Percentiles rank a stretch among this genome's conserved stretches.
phyloP scores from a whole-genome alignment of 2,113 vertebrate species.

The Colinus virginianus region DNA sequence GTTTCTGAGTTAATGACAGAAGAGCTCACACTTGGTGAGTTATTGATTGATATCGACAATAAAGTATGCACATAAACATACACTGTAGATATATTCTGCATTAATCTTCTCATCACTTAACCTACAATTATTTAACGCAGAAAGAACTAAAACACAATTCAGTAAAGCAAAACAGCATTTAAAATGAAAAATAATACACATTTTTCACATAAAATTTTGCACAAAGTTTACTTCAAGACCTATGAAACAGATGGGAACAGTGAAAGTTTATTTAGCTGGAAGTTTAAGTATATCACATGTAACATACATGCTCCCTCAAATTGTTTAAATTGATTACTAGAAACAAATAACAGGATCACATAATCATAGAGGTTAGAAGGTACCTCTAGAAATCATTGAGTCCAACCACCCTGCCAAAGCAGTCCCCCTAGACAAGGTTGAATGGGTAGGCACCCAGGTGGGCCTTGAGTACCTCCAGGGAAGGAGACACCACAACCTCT shows the following conservation, averaged over 20 bases:
- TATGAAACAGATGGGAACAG: not conserved
- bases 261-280: slow-evolving; percentile 29
- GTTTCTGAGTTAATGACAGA: not conserved
- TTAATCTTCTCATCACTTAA: not conserved
- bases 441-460: too few relatives aligned
- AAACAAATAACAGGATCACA: not conserved
- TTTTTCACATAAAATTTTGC: not conserved
- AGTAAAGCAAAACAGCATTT: not conserved
- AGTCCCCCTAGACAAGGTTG: too few relatives aligned
- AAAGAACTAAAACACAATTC: slow-evolving; percentile 1
- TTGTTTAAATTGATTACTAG: not conserved
- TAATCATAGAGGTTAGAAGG: too few relatives aligned
- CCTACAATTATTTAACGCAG: not conserved
- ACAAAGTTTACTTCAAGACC: not conserved
- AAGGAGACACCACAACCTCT: too few relatives aligned
- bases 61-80: slow-evolving; percentile 26
- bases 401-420: too few relatives aligned
- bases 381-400: too few relatives aligned
- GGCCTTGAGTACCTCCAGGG: too few relatives aligned
- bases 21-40: not conserved
- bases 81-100: slow-evolving; percentile 6
- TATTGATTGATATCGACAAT: not conserved
- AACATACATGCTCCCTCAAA: not conserved
- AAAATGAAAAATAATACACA: not conserved
- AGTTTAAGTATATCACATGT: slow-evolving; percentile 16